A percentile compares a stretch with the other conserved stretches of the same genome.
Conservation (phyloP, 2,113 vertebrate species). For the Podarcis muralis region DNA sequence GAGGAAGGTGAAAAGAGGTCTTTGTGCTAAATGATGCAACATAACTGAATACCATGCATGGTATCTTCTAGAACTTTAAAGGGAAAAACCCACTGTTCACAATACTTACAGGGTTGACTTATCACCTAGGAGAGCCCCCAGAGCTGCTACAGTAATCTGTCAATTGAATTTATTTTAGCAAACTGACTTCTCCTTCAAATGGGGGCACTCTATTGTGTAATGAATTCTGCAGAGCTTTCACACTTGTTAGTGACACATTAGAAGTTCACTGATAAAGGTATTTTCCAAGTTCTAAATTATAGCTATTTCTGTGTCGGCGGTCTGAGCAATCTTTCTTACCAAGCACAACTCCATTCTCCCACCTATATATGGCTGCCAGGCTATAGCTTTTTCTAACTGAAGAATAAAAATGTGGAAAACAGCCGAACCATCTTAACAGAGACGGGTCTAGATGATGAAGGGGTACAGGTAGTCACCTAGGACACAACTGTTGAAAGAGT, state of each 20-base stretch:
- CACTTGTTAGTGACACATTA: constrained; percentile 3
- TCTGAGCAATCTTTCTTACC: not conserved
- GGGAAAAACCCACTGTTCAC: constrained; percentile 37
- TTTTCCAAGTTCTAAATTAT: constrained; percentile 1
- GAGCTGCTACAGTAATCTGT: constrained; percentile 4
- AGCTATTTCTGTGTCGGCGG: not conserved
- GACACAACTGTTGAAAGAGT: not conserved
- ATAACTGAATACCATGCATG: constrained; percentile 67
- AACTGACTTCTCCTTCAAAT: constrained; percentile 48
- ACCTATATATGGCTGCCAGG: not conserved
- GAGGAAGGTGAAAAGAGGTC: constrained; percentile 59
- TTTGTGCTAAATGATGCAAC: constrained; percentile 70
- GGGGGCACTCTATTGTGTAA: constrained; percentile 9
- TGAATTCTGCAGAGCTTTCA: constrained; percentile 37
- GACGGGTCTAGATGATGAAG: not conserved
- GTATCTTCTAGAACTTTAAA: constrained; percentile 60
- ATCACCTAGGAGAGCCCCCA: constrained; percentile 24
- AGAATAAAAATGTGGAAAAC: not conserved
- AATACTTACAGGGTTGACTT: constrained; percentile 48
- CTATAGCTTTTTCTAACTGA: not conserved
- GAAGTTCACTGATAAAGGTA: constrained; percentile 8
- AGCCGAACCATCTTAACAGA: not conserved
- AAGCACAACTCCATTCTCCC: not conserved
- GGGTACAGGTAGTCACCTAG: not conserved
- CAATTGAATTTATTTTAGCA: constrained; percentile 44